phyloP scores from a whole-genome alignment of 1,140 invertebrate genomes.

The Drosophila prosaltans region DNA sequence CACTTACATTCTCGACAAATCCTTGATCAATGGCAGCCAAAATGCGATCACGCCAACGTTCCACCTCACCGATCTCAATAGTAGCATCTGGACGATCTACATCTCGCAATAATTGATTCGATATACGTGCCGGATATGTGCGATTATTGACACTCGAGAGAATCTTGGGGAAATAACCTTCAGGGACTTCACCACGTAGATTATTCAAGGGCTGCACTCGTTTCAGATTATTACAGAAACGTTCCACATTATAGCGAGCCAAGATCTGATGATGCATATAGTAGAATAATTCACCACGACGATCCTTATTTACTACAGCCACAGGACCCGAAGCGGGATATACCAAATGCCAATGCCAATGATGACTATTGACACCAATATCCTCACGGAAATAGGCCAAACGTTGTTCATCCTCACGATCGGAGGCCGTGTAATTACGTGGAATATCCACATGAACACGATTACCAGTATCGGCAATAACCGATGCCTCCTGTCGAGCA shows the following conservation, averaged over 20 bases:
- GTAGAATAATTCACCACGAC: slow-evolving; percentile 89
- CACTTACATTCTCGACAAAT: slow-evolving; percentile 80
- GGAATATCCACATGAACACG: slow-evolving; percentile 85
- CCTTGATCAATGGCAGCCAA: slow-evolving; percentile 86
- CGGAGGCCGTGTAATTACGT: slow-evolving; percentile 87
- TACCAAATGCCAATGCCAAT: slow-evolving; percentile 90
- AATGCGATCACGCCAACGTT: slow-evolving; percentile 86
- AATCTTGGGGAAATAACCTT: slow-evolving; percentile 86
- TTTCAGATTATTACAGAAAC: slow-evolving; percentile 84
- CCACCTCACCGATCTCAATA: slow-evolving; percentile 85
- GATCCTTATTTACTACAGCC: slow-evolving; percentile 86
- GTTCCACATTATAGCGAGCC: slow-evolving; percentile 85
- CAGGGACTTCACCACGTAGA: slow-evolving; percentile 84
- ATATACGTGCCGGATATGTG: slow-evolving; percentile 85
- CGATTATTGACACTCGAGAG: slow-evolving; percentile 84
- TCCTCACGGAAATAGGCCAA: slow-evolving; percentile 86
- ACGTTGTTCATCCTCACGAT: slow-evolving; percentile 87
- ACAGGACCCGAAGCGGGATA: slow-evolving; percentile 85
- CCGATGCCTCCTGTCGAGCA: slow-evolving; percentile 84
- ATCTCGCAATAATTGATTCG: slow-evolving; percentile 84
- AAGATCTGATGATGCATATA: slow-evolving; percentile 89
- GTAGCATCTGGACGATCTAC: slow-evolving; percentile 85
- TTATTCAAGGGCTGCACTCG: slow-evolving; percentile 84
- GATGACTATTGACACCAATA: slow-evolving; percentile 87
- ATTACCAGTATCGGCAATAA: slow-evolving; percentile 57